phyloP scores from a whole-genome alignment of 2,888 invertebrate species.

The Cheilosia grossa region DNA sequence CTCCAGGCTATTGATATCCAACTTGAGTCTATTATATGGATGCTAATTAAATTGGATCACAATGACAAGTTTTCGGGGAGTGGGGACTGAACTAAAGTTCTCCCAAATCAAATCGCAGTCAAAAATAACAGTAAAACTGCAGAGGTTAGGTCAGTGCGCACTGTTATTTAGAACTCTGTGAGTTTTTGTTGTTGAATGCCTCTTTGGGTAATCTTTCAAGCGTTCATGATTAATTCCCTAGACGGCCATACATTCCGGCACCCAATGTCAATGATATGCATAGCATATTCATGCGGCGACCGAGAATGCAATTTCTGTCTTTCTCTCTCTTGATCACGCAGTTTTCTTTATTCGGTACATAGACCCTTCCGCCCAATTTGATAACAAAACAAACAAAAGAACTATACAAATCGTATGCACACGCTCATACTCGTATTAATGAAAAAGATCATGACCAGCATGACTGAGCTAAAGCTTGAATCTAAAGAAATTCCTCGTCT shows the following conservation, averaged over 20 bases:
- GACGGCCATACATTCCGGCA: slow-evolving; percentile 31
- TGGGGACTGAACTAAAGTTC: background rate
- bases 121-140: background rate
- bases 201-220: slow-evolving; percentile 1
- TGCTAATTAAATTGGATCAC: slow-evolving; percentile 19
- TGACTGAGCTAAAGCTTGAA: slow-evolving; percentile 41
- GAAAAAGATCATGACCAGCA: slow-evolving; percentile 53
- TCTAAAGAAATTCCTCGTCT: slow-evolving; percentile 44
- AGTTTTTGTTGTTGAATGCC: background rate
- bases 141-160: slow-evolving; percentile 12
- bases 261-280: slow-evolving; percentile 44
- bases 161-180: background rate
- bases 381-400: slow-evolving; percentile 69
- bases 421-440: slow-evolving; percentile 27
- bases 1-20: slow-evolving; percentile 46
- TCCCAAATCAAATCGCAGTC: background rate
- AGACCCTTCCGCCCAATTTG: slow-evolving; percentile 59
- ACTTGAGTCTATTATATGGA: slow-evolving; percentile 20
- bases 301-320: slow-evolving; percentile 20
- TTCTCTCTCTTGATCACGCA: slow-evolving; percentile 8
- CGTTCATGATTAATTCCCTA: slow-evolving; percentile 55
- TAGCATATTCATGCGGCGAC: background rate
- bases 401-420: slow-evolving; percentile 22
- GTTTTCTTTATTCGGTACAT: slow-evolving; percentile 34
- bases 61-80: background rate